phyloP scores from a whole-genome alignment of 2,888 invertebrate genomes.

The Cephonodes hylas region DNA sequence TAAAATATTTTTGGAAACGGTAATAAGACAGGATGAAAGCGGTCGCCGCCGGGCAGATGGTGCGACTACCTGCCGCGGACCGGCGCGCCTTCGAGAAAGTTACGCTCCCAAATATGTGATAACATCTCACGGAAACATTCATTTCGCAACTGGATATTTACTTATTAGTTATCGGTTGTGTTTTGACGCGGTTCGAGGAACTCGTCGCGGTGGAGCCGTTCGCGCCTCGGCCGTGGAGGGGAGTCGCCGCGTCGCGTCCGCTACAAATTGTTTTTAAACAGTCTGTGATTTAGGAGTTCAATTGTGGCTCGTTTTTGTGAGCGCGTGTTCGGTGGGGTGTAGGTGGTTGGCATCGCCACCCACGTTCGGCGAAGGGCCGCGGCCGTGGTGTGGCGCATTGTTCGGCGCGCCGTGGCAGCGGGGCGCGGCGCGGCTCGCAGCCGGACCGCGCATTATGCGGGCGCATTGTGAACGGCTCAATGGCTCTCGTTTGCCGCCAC shows the following conservation, averaged over 20 bases:
- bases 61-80: constrained; percentile 62
- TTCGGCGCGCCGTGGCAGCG: constrained; percentile 35
- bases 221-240: constrained; percentile 9
- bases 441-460: constrained; percentile 72
- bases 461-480: constrained; percentile 77
- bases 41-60: constrained; percentile 73
- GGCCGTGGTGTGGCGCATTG: constrained; percentile 60
- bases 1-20: constrained; percentile 76
- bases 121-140: constrained; percentile 48
- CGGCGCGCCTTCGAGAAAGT: constrained; percentile 53
- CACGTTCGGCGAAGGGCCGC: constrained; percentile 70
- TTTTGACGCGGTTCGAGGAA: constrained; percentile 24
- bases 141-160: constrained; percentile 47
- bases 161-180: constrained; percentile 35
- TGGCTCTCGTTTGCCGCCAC: constrained; percentile 71
- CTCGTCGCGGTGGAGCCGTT: constrained; percentile 8
- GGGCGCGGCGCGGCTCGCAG: constrained; percentile 30
- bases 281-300: constrained; percentile 32
- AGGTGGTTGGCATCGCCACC: constrained; percentile 56
- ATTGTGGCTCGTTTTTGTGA: constrained; percentile 64
- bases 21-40: constrained; percentile 75
- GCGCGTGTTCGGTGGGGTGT: constrained; percentile 26
- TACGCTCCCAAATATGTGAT: constrained; percentile 44
- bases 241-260: constrained; percentile 14
- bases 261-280: constrained; percentile 28